These are phyloP conservation scores for Poecilia wingei DNA, from an alignment of 2,797 vertebrate species.

Conservation along the genomic window DNA sequence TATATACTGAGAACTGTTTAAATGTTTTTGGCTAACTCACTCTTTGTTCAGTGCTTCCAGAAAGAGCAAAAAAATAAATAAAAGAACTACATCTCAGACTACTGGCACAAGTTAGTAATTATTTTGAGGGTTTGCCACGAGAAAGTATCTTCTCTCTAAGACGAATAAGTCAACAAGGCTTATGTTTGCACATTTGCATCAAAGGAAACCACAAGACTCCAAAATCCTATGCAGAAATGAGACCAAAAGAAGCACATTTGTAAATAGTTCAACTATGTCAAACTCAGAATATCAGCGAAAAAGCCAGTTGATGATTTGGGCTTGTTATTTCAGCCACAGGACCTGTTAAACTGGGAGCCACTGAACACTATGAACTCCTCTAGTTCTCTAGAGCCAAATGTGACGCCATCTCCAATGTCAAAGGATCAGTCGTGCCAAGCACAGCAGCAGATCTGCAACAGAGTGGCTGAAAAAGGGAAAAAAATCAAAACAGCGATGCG, in stretches of 20 bases:
- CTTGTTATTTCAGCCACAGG: background rate
- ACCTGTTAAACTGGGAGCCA: background rate
- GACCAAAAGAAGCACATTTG: background rate
- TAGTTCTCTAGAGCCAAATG: background rate
- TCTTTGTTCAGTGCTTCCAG: background rate
- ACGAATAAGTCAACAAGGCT: background rate
- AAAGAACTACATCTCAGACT: background rate
- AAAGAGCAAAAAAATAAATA: background rate
- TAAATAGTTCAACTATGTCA: background rate
- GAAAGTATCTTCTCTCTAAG: background rate
- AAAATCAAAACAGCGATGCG: background rate
- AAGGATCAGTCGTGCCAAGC: background rate
- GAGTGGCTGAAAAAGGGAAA: background rate
- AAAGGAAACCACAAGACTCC: background rate
- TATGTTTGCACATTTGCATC: background rate
- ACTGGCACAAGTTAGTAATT: background rate
- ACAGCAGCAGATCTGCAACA: background rate
- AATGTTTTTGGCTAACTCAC: background rate
- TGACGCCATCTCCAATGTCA: background rate
- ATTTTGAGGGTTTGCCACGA: background rate
- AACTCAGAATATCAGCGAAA: background rate
- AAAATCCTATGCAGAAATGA: background rate
- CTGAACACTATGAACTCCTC: background rate
- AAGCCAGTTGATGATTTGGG: background rate
- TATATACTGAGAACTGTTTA: background rate